A percentile compares a stretch with the other conserved stretches of the same genome.
Conservation (phyloP, 2,113 vertebrate species). For the Dendrocopos noguchii region DNA sequence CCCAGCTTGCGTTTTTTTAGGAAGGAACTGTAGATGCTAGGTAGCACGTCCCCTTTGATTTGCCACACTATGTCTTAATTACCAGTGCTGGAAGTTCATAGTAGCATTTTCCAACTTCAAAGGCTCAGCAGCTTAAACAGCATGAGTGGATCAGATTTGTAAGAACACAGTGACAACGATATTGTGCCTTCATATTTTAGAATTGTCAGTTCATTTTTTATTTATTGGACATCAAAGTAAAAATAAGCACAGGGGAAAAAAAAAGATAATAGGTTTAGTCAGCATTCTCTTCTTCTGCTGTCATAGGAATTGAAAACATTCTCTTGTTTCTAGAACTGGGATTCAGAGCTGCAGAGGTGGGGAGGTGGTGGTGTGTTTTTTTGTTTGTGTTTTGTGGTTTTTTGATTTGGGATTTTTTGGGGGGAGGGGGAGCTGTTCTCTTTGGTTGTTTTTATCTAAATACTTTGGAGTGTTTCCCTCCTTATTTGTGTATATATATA, state of each 20-base stretch:
- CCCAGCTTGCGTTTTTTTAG: conserved; percentile 42
- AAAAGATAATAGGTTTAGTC: conserved; percentile 47
- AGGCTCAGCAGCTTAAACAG: conserved; percentile 56
- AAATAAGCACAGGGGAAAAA: conserved; percentile 41
- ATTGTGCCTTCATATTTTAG: conserved; percentile 69
- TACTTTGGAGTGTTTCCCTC: background rate
- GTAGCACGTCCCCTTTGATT: conserved; percentile 73
- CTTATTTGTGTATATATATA: background rate
- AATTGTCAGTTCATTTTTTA: conserved; percentile 68
- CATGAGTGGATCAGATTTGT: conserved; percentile 62
- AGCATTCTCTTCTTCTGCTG: conserved; percentile 17
- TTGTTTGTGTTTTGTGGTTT: no score
- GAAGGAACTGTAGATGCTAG: conserved; percentile 61
- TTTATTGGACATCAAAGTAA: conserved; percentile 74
- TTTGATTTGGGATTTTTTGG: no score
- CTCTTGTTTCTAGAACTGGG: conserved; percentile 3
- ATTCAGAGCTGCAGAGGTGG: background rate
- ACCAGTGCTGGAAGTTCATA: conserved; percentile 68
- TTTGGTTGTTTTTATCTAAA: background rate
- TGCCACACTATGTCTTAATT: conserved; percentile 83
- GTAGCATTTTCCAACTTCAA: conserved; percentile 75
- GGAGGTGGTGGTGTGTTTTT: background rate
- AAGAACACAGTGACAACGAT: conserved; percentile 55
- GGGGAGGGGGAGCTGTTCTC: no score
- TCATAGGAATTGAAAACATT: background rate